A percentile compares a stretch with the other conserved stretches of the same genome.
These are phyloP conservation scores for Notiomystis cincta DNA, from an alignment of 2,113 vertebrate species.

Conservation along the genomic window DNA sequence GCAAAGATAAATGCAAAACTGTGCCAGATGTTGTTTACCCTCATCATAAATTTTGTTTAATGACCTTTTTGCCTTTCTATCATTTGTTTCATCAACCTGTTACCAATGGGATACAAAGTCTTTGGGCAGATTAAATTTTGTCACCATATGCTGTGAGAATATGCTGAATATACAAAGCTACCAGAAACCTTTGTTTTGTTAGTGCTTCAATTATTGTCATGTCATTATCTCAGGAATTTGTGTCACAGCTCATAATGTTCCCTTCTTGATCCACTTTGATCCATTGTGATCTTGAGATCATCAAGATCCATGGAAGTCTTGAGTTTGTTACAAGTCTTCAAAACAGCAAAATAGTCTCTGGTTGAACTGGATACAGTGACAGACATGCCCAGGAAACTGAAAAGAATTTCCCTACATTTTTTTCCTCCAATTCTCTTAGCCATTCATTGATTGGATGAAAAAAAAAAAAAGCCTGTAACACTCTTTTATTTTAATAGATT, in stretches of 20 bases:
- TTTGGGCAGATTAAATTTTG: not conserved
- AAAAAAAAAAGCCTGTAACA: not conserved
- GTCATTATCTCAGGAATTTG: not conserved
- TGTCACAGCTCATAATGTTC: not conserved
- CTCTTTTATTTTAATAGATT: not conserved
- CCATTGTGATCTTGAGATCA: not conserved
- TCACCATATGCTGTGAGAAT: not conserved
- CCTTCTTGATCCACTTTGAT: not conserved
- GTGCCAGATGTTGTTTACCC: not conserved
- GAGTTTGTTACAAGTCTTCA: not conserved
- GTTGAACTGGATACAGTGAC: not conserved
- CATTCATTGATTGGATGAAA: not conserved
- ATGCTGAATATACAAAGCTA: not conserved
- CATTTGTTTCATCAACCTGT: not conserved
- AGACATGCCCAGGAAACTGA: not conserved
- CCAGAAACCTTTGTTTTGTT: not conserved
- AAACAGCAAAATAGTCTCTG: not conserved
- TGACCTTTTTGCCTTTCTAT: not conserved
- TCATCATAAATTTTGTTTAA: not conserved
- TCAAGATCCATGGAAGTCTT: not conserved
- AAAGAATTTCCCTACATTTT: not conserved
- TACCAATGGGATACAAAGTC: not conserved
- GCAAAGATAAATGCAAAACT: not conserved
- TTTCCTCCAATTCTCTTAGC: not conserved
- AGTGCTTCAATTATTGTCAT: not conserved